Evolutionary conservation across 64 coral and sea anemone species (phyloP), one percentile per base, ranked within the genome.

Genomic region (Trachythela sp.): DNA sequence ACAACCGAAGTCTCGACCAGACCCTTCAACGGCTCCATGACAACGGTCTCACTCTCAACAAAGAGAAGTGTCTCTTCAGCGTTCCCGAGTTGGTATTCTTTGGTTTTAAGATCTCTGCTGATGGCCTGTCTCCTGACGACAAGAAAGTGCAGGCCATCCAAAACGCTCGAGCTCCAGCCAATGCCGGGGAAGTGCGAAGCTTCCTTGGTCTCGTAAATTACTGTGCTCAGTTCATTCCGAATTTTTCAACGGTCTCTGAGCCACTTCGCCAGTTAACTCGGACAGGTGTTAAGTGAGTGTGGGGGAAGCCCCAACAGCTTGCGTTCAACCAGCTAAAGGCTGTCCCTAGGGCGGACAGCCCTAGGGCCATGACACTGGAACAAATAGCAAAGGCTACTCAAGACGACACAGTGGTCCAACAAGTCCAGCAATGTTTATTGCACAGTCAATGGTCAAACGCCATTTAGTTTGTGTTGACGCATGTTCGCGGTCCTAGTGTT

Each of bases 31-130:
- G 71, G 4, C 71, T 77, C 8, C 7, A 35, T 3, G 71, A 77
- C 2, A 35, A 35, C 3, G 36, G 36, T 35, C 29, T 77, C 2
- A 77, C 75, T 9, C 33, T 80, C 9, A 80, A 80, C 9, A 35
- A 37, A 10, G 27, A 35, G 32, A 80, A 80, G 34, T 80, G 75
- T 22, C 4, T 80, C 6, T 80, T 80, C 34, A 29, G 75, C 0
- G 30, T 80, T 35, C 14, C 31, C 0, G 37, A 80, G 31, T 5
- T 80, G 2, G 31, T 30, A 29, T 80, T 80, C 20, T 37, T 80
- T 13, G 89, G 77, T 13, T 42, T 67, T 30, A 60, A 90, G 39
- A 27, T 90, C 32, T 90, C 89, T 64, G 32, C 75, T 13, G 38
- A 6, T 15, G 75, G 75, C 8, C 6, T 80, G 8, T 18, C 13